Percentiles rank a stretch among this genome's conserved stretches.
Conservation (phyloP, 2,113 vertebrate genomes). For the Platycercus adscitus region DNA sequence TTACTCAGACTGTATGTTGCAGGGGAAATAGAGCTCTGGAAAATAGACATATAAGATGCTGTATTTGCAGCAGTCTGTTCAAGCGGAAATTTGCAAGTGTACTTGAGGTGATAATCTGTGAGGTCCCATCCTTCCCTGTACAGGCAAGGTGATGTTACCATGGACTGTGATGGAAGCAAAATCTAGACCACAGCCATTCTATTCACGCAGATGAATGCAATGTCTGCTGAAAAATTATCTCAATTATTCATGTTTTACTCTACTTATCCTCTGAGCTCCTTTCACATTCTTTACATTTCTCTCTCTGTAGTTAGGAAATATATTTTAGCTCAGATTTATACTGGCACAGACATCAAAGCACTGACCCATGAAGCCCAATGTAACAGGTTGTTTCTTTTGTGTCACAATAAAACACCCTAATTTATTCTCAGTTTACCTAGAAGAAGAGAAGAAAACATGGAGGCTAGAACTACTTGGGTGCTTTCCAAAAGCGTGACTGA, state of each 20-base stretch:
- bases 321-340: constrained; percentile 13
- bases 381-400: constrained; percentile 15
- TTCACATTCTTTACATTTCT: not conserved
- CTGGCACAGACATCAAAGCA: not conserved
- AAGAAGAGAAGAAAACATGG: not conserved
- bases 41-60: not conserved
- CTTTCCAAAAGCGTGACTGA: constrained; percentile 22
- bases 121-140: not conserved
- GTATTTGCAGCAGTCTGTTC: not conserved
- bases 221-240: not conserved
- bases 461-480: not conserved
- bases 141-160: not conserved
- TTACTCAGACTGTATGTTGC: not conserved
- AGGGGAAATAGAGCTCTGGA: not conserved
- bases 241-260: not conserved
- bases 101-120: not conserved
- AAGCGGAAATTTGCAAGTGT: not conserved
- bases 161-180: not conserved
- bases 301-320: not conserved
- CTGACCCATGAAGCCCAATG: not conserved
- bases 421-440: constrained; percentile 36
- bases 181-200: not conserved
- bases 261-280: not conserved
- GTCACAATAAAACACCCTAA: not conserved
- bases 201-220: not conserved